Percentiles rank a stretch among this genome's conserved stretches.
phyloP scores from a whole-genome alignment of 2,113 vertebrate genomes.

The Cynoglossus semilaevis region DNA sequence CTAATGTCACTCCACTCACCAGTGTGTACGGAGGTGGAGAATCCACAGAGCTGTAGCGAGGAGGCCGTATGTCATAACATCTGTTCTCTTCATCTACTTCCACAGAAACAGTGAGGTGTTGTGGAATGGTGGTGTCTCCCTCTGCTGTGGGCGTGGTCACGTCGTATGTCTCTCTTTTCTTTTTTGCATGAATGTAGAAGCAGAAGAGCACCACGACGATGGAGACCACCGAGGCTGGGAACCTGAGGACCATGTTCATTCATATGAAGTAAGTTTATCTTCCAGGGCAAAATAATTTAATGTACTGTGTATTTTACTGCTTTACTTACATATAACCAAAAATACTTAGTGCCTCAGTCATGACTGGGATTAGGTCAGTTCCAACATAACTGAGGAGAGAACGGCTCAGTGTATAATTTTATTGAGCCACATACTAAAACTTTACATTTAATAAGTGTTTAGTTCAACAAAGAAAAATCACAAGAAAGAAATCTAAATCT shows the following conservation, averaged over 20 bases:
- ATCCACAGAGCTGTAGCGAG: conserved; percentile 54
- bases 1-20: conserved; percentile 36
- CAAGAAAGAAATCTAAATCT: background rate
- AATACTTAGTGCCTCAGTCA: conserved; percentile 11
- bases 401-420: too few relatives aligned
- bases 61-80: conserved; percentile 20
- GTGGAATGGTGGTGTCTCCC: conserved; percentile 2
- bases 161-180: conserved; percentile 24
- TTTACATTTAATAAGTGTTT: too few relatives aligned
- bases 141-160: background rate
- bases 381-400: conserved; percentile 33
- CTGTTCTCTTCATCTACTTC: conserved; percentile 2
- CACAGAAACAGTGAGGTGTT: background rate
- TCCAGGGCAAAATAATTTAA: background rate
- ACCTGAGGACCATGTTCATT: conserved; percentile 33
- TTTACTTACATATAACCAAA: conserved; percentile 56
- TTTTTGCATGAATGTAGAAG: conserved; percentile 46
- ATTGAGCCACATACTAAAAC: too few relatives aligned
- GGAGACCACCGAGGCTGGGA: conserved; percentile 38
- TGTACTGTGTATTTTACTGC: background rate
- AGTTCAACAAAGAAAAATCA: too few relatives aligned
- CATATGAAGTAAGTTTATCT: background rate
- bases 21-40: conserved; percentile 60
- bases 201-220: conserved; percentile 53
- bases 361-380: conserved; percentile 12